Conservation (phyloP, 2,888 invertebrate species). For the Urechis unicinctus region DNA sequence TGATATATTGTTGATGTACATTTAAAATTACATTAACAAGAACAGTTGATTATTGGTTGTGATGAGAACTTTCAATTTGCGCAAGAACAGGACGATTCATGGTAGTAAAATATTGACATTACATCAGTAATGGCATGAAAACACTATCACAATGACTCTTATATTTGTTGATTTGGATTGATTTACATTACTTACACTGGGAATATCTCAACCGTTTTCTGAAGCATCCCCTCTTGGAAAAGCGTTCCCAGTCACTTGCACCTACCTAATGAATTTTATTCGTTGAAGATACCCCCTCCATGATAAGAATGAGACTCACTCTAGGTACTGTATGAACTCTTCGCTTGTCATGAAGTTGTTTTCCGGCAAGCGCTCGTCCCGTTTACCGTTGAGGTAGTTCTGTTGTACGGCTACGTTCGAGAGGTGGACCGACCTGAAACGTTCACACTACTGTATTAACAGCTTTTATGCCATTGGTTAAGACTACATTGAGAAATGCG, state of each 20-base stretch:
- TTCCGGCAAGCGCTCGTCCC: slow-evolving; percentile 57
- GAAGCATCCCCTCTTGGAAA: not conserved
- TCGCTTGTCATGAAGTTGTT: slow-evolving; percentile 80
- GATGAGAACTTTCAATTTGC: too few relatives aligned
- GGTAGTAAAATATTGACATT: too few relatives aligned
- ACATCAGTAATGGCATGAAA: too few relatives aligned
- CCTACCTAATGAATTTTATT: not conserved
- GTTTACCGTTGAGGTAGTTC: slow-evolving; percentile 63
- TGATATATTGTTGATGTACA: not conserved
- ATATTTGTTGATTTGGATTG: too few relatives aligned
- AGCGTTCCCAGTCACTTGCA: not conserved
- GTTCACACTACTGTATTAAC: not conserved
- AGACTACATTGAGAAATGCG: too few relatives aligned
- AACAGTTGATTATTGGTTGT: too few relatives aligned
- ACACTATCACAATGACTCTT: too few relatives aligned
- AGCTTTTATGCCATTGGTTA: too few relatives aligned
- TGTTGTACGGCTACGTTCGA: slow-evolving; percentile 91
- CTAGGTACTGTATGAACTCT: slow-evolving; percentile 64
- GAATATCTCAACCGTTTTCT: not conserved
- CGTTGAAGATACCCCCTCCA: not conserved
- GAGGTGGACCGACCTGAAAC: slow-evolving; percentile 62
- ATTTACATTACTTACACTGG: not conserved
- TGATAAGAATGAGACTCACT: slow-evolving; percentile 51
- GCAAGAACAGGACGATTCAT: too few relatives aligned
- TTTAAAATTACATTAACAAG: not conserved